Evolutionary conservation across 2,113 vertebrate genomes (phyloP), one percentile per base, ranked within the genome.

Genomic region (Shinisaurus crocodilurus): DNA sequence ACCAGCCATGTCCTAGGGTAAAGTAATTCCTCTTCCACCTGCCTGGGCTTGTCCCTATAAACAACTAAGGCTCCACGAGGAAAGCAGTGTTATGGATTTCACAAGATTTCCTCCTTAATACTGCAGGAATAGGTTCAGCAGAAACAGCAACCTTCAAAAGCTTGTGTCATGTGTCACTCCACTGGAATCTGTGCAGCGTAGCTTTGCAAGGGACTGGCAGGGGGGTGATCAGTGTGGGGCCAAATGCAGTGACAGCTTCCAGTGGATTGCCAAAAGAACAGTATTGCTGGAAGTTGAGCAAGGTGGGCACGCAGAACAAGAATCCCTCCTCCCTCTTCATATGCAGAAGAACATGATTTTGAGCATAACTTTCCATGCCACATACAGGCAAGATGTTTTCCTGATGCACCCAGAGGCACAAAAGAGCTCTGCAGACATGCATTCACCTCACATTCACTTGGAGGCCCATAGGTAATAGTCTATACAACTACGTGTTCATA

Each of bases 1-100:
- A 91, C 94, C 95, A 91, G 93, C 91, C 37, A 84, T 96, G 95
- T 96, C 94, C 94, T 95, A 95, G 90, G 92, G 95, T 96, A 96
- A 96, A 93, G 94, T 95, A 96, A 96, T 95, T 96, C 95, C 93
- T 96, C 65, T 91, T 60, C 0, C 1, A 89, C 96, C 93, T 96
- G 96, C 91, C 96, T 84, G 74, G 89, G 82, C 96, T 90, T 32
- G 77, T 93, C 93, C 93, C 90, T 90, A 94, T 95, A 96, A 96
- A 96, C 95, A 94, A 90, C 6, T 1, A 93, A 91, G 92, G 86
- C 86, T 92, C 43, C 18, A 5, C 0, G 0, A 70, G 57, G 93
- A 94, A 93, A 93, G 88, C 87, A 82, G 40, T 25, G 60, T 84
- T 90, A 76, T 70, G 82, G 90, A 94, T 91, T 90, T 90, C 90